Evolutionary conservation across 2,797 vertebrate genomes (phyloP).

Genomic region (Sebastes iracundus): DNA sequence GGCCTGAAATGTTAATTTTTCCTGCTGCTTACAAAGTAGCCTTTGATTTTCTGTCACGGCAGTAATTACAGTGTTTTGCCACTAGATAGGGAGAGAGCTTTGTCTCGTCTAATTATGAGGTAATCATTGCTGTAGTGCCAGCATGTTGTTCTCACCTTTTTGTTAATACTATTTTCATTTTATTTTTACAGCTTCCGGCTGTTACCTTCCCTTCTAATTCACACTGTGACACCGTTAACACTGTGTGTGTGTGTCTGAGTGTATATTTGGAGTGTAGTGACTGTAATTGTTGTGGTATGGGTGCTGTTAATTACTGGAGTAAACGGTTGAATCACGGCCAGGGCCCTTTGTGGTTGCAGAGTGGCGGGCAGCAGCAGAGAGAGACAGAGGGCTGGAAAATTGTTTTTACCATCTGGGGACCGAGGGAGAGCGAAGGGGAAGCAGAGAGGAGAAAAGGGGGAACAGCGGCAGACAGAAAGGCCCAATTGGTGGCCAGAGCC

Average conservation of each 20-base stretch:
- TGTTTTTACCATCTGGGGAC: conserved; percentile 97
- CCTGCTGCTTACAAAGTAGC: conserved; percentile 97
- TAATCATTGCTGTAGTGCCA: conserved; percentile 94
- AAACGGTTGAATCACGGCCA: conserved; percentile 98
- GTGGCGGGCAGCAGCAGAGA: conserved; percentile 88
- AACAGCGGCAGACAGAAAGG: conserved; percentile 84
- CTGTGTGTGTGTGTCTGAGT: conserved; percentile 27
- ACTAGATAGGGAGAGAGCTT: conserved; percentile 96
- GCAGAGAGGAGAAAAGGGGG: conserved; percentile 63
- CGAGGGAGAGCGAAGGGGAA: conserved; percentile 80
- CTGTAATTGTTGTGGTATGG: conserved; percentile 98
- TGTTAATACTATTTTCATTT: conserved; percentile 83
- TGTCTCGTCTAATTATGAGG: conserved; percentile 99
- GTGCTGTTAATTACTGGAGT: conserved; percentile 99
- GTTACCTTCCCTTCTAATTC: conserved; percentile 92
- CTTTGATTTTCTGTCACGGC: conserved; percentile 99
- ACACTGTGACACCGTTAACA: conserved; percentile 87
- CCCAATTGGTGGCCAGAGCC: conserved; percentile 90
- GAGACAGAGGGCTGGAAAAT: conserved; percentile 92
- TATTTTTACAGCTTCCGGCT: conserved; percentile 85
- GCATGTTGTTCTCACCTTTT: conserved; percentile 92
- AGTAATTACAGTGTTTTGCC: conserved; percentile 99
- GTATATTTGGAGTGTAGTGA: conserved; percentile 64
- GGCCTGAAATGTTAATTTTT: conserved; percentile 98
- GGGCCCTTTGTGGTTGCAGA: conserved; percentile 92